phyloP scores from a whole-genome alignment of 2,113 vertebrate species.

The Scolopax mira region DNA sequence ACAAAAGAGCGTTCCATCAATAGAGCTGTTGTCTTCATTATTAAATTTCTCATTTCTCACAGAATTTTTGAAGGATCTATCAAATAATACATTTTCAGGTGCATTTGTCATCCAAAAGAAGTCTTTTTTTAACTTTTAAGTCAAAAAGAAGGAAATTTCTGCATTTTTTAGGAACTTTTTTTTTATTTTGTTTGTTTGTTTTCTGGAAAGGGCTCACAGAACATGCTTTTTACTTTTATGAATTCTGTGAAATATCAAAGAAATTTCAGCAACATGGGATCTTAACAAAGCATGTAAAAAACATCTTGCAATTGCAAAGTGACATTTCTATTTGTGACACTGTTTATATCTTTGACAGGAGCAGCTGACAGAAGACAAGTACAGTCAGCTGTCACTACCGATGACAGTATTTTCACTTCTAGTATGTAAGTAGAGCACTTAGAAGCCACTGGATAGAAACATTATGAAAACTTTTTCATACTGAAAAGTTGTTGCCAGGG shows the following conservation, averaged over 20 bases:
- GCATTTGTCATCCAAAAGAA: not conserved
- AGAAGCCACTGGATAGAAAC: not conserved
- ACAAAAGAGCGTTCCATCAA: not conserved
- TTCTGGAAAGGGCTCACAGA: not conserved
- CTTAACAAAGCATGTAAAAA: not conserved
- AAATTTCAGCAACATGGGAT: not conserved
- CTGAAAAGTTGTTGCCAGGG: not conserved
- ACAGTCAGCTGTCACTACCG: not conserved
- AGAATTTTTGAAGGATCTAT: not conserved
- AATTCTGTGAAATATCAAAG: not conserved
- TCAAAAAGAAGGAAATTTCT: not conserved
- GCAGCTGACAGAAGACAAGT: not conserved
- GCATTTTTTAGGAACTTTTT: not conserved
- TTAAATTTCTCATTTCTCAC: not conserved
- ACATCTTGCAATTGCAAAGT: not conserved
- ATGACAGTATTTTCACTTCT: not conserved
- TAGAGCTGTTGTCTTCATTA: not conserved
- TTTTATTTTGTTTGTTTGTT: not conserved
- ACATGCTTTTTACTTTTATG: not conserved
- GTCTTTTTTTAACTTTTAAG: not conserved
- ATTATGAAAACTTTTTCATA: not conserved
- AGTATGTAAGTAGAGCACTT: not conserved
- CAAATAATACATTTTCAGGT: not conserved
- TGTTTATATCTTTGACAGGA: not conserved
- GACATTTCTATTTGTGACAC: not conserved